phyloP scores from a whole-genome alignment of 2,797 vertebrate species.

The Thalassophryne amazonica region DNA sequence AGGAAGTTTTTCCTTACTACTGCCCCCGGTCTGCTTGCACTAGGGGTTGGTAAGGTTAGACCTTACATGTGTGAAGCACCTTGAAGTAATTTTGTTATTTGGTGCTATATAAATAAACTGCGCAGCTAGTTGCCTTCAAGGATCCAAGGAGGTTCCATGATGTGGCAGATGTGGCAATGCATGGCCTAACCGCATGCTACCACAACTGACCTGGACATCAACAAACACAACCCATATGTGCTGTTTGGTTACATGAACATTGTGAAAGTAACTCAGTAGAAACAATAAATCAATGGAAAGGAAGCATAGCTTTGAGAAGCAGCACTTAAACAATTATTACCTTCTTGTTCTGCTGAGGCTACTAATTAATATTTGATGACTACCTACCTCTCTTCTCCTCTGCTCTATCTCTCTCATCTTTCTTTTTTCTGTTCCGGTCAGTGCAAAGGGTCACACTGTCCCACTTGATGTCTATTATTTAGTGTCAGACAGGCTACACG shows the following conservation, averaged over 20 bases:
- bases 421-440: conserved; percentile 37
- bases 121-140: too few relatives aligned
- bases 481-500: conserved; percentile 19
- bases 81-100: too few relatives aligned
- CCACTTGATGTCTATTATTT: conserved; percentile 44
- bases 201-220: too few relatives aligned
- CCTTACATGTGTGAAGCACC: too few relatives aligned
- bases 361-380: conserved; percentile 82
- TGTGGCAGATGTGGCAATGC: too few relatives aligned
- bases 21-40: too few relatives aligned
- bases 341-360: conserved; percentile 71
- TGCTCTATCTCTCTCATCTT: conserved; percentile 21
- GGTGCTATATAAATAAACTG: too few relatives aligned
- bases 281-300: conserved; percentile 64
- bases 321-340: conserved; percentile 85
- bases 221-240: background rate
- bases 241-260: conserved; percentile 2
- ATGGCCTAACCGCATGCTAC: too few relatives aligned
- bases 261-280: conserved; percentile 1
- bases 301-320: conserved; percentile 58
- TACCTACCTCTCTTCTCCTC: conserved; percentile 47
- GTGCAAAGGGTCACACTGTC: conserved; percentile 34
- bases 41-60: too few relatives aligned
- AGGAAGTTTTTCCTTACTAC: too few relatives aligned
- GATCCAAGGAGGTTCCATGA: too few relatives aligned